A percentile compares a stretch with the other conserved stretches of the same genome.
phyloP scores from a whole-genome alignment of 2,113 vertebrate species.

The Corynorhinus townsendii region DNA sequence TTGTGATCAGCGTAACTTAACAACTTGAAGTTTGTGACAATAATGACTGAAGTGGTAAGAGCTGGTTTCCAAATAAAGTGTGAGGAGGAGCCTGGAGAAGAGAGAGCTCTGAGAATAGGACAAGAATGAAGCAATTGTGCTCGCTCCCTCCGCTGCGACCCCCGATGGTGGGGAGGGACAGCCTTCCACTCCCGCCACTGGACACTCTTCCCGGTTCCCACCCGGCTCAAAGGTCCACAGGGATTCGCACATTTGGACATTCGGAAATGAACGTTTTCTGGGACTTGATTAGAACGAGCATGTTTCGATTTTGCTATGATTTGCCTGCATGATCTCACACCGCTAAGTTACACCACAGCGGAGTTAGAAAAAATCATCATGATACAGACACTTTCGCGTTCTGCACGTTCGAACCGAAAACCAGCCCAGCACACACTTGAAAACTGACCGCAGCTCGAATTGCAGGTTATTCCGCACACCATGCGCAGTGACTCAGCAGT shows the following conservation, averaged over 20 bases:
- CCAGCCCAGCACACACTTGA: not conserved
- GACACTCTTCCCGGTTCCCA: not conserved
- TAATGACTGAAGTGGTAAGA: not conserved
- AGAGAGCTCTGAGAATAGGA: constrained; percentile 28
- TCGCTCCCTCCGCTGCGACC: not conserved
- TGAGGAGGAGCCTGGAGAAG: constrained; percentile 15
- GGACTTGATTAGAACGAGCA: not conserved
- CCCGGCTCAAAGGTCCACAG: not conserved
- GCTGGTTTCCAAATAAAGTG: constrained; percentile 48
- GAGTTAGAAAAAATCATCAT: not conserved
- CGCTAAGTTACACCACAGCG: not conserved
- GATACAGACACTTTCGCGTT: not conserved
- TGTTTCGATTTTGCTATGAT: not conserved
- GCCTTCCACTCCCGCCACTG: not conserved
- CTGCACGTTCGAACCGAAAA: not conserved
- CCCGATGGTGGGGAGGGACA: not conserved
- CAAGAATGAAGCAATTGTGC: constrained; percentile 21
- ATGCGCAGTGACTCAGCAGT: too few species aligned
- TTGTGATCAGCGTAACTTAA: constrained; percentile 41
- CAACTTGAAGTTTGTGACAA: constrained; percentile 11
- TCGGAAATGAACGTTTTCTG: not conserved
- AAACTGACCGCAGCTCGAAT: not conserved
- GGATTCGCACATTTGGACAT: not conserved
- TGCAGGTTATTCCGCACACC: not conserved
- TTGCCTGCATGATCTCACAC: not conserved